These are phyloP conservation scores for Carterocephalus palaemon DNA, from an alignment of 2,888 invertebrate species.

Conservation along the genomic window DNA sequence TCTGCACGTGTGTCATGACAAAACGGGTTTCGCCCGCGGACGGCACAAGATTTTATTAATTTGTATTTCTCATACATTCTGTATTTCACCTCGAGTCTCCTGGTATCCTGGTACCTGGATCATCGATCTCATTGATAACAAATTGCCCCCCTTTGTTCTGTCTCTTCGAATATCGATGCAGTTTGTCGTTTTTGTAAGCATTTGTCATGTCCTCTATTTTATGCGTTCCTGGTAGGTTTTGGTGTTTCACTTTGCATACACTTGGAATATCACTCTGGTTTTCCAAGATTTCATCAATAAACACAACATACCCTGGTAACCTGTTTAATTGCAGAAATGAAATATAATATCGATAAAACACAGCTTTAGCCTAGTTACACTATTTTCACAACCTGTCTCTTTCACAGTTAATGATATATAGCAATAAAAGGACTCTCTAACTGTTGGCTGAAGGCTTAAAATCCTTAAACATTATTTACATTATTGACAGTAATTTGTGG, in stretches of 20 bases:
- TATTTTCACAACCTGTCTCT: too few species aligned
- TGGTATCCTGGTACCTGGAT: constrained; percentile 53
- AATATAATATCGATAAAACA: too few species aligned
- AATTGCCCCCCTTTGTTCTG: constrained; percentile 74
- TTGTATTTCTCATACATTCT: constrained; percentile 62
- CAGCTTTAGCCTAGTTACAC: too few species aligned
- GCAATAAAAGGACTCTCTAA: too few species aligned
- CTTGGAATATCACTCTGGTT: too few species aligned
- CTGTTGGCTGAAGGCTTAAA: too few species aligned
- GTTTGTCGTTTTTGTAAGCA: constrained; percentile 43
- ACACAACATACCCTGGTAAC: too few species aligned
- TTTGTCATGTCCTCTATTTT: constrained; percentile 32
- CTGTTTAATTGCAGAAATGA: too few species aligned
- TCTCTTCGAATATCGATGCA: constrained; percentile 48
- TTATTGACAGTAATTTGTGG: too few species aligned
- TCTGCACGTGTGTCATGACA: constrained; percentile 70
- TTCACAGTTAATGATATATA: too few species aligned
- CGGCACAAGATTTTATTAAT: constrained; percentile 74
- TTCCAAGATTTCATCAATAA: too few species aligned
- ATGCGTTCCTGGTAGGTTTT: constrained; percentile 15
- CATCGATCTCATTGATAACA: constrained; percentile 73
- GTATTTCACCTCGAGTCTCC: constrained; percentile 49
- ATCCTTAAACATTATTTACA: not conserved
- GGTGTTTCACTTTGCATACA: constrained; percentile 13
- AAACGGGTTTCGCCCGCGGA: constrained; percentile 69